Conservation (phyloP, 2,797 vertebrate genomes). For the Neomorphus geoffroyi region DNA sequence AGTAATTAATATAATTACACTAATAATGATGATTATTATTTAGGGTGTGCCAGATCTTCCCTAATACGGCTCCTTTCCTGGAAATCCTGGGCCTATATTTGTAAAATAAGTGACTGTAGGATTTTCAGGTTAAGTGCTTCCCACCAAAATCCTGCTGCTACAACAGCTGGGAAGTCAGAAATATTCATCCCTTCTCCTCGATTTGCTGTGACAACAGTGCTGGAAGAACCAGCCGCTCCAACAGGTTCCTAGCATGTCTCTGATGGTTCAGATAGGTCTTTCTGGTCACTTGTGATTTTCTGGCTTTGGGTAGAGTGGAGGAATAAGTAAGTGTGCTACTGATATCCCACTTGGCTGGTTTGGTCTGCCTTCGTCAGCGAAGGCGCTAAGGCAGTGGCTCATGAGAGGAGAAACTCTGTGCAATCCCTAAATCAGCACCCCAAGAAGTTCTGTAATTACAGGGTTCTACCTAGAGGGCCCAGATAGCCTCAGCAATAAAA, state of each 20-base stretch:
- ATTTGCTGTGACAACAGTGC: background rate
- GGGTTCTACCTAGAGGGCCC: background rate
- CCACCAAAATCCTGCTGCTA: background rate
- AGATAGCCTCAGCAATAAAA: background rate
- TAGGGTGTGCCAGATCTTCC: constrained; percentile 36
- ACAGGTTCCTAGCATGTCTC: background rate
- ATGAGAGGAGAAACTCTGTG: background rate
- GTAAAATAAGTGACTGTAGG: background rate
- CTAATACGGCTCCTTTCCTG: background rate
- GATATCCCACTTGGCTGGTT: background rate
- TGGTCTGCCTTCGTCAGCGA: rapidly evolving
- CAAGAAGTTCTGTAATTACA: background rate
- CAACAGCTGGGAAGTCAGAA: background rate
- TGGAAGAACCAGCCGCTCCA: background rate
- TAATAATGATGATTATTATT: constrained; percentile 59
- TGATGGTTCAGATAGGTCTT: background rate
- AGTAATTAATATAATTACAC: constrained; percentile 51
- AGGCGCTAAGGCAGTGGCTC: background rate
- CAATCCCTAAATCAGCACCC: background rate
- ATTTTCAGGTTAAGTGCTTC: background rate
- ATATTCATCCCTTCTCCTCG: background rate
- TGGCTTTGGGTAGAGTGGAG: background rate
- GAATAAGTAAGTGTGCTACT: too few species aligned
- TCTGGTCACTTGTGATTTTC: background rate
- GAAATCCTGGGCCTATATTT: constrained; percentile 17